Evolutionary conservation across 2,797 vertebrate species (phyloP).

Genomic region (Pantherophis vulpinus): DNA sequence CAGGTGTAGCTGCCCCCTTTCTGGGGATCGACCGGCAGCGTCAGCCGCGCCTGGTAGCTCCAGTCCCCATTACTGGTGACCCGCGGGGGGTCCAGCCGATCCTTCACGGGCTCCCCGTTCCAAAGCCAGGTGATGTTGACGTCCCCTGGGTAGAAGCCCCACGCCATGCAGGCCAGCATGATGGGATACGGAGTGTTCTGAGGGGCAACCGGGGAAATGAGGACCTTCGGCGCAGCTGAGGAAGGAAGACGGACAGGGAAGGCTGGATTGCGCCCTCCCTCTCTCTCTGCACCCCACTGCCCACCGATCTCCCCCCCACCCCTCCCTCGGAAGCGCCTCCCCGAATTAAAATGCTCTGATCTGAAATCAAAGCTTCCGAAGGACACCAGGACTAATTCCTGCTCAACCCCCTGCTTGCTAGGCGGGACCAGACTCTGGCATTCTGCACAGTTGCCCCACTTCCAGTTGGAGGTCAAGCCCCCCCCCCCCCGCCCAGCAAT

Average conservation of each 20-base stretch:
- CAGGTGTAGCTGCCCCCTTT: conserved; percentile 34
- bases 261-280: not conserved
- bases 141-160: not conserved
- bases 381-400: no score
- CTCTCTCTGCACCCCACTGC: not conserved
- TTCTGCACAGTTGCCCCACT: not conserved
- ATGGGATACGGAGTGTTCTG: not conserved
- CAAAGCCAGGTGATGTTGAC: not conserved
- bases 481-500: no score
- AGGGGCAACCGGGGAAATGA: not conserved
- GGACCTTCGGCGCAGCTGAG: not conserved
- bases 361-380: no score
- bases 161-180: not conserved
- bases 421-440: not conserved
- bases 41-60: conserved; percentile 36
- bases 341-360: not conserved
- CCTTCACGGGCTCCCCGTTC: not conserved
- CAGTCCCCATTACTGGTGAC: conserved; percentile 28
- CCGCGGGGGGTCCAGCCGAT: rapidly evolving
- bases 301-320: not conserved
- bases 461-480: not conserved
- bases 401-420: no score
- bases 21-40: conserved; percentile 14
- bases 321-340: no score
- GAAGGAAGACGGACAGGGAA: not conserved